phyloP scores from a whole-genome alignment of 2,797 vertebrate species.

The Rhinogobio ventralis region DNA sequence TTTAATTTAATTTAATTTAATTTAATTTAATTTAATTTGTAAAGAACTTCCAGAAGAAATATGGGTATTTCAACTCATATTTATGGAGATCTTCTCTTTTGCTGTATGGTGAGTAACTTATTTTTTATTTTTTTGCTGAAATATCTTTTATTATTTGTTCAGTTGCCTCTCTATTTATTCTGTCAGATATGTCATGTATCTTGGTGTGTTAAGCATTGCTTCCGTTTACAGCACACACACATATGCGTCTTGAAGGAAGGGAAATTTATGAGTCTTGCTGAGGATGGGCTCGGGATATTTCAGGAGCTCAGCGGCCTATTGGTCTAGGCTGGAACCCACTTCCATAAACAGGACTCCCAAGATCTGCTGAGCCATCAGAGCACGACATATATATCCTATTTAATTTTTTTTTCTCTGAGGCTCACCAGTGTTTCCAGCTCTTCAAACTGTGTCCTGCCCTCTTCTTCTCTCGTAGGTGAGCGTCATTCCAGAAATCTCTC shows the following conservation, averaged over 20 bases:
- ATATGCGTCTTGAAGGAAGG: constrained; percentile 47
- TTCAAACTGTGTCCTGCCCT: constrained; percentile 68
- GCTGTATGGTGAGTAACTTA: constrained; percentile 2
- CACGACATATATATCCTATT: constrained; percentile 74
- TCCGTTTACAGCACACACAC: not conserved
- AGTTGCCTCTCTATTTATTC: not conserved
- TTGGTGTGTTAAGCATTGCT: constrained; percentile 17
- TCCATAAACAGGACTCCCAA: constrained; percentile 77
- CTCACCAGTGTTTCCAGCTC: constrained; percentile 68
- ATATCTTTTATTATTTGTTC: not conserved
- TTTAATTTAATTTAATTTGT: not conserved
- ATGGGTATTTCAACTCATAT: not conserved
- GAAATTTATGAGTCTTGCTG: constrained; percentile 50
- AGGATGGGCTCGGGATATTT: constrained; percentile 76
- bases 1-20: not conserved
- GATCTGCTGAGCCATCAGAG: constrained; percentile 74
- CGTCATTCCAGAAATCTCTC: constrained; percentile 37
- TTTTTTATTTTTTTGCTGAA: not conserved
- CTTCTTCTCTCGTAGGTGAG: constrained; percentile 62
- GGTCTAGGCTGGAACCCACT: constrained; percentile 73
- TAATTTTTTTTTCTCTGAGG: constrained; percentile 67
- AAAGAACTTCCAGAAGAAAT: not conserved
- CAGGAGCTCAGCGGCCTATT: constrained; percentile 76
- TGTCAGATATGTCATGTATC: not conserved
- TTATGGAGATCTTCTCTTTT: not conserved